A percentile compares a stretch with the other conserved stretches of the same genome.
phyloP scores from a whole-genome alignment of 1,140 invertebrate species.

The Coptotermes formosanus region DNA sequence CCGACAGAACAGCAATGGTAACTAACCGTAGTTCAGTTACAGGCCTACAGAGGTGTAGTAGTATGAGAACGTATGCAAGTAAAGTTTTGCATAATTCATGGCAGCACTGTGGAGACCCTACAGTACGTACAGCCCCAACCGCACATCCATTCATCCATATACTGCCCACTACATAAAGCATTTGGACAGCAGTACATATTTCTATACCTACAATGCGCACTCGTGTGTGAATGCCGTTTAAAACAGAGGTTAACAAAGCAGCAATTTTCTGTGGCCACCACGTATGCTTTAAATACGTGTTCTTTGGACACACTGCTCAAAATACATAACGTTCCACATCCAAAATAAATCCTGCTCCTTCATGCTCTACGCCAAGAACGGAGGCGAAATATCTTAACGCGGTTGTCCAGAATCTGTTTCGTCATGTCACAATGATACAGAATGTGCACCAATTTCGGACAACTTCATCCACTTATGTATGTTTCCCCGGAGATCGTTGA shows the following conservation, averaged over 20 bases:
- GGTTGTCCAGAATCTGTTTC: neutral
- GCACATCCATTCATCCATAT: neutral
- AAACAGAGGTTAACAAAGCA: no score
- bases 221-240: no score
- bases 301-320: no score
- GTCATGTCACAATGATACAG: neutral
- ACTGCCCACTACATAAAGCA: neutral
- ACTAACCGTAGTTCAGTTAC: conserved; percentile 6
- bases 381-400: neutral
- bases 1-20: neutral
- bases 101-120: neutral
- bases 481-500: no score
- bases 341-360: neutral
- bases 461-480: no score
- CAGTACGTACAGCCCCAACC: neutral
- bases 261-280: no score
- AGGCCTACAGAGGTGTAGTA: neutral
- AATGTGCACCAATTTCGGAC: neutral
- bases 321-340: no score
- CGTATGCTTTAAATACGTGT: no score
- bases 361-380: neutral
- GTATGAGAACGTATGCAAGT: conserved; percentile 20
- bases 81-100: conserved; percentile 30
- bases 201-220: no score
- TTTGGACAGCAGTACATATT: neutral